Base-by-base conservation (phyloP, 2,113 vertebrate genomes). In the Ammodytes marinus region DNA sequence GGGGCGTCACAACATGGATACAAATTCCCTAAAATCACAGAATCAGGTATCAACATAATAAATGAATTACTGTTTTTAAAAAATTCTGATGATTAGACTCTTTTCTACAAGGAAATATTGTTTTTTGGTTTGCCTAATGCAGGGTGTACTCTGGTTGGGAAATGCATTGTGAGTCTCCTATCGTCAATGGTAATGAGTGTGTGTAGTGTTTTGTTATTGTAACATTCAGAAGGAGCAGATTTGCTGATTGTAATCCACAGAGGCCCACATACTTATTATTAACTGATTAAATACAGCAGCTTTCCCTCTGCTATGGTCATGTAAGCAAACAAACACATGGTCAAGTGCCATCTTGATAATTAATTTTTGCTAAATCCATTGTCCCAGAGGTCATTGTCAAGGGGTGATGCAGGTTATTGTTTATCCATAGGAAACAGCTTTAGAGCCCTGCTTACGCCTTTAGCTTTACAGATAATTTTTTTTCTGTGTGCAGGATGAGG, bases 301-400 rank as follows among this genome's bases (percentile, higher is more conserved):
- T 64, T 73, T 54, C 46, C 65, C 63, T 67, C 64, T 54, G 69
- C 60, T 53, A 45, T 86, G 65, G 68, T 15, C 47, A 47, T 73
- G 59, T 79, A 79, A 84, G 54, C 78, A 75, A 72, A 68, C 15
- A 69, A 72, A 37, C 77, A 82, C 83, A 77, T 78, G 64, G 66
- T 61, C 54, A 76, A 70, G 55, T 83, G 69, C 77, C 69, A 85
- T 86, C 35, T 82, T 82, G 65, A 87, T 88, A 69, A 92, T 89
- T 83, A 19, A 79, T 80, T 78, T 27, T 68, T 35, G n/a, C 61
- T 72, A 72, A 86, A 83, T 73, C 63, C 64, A 82, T 87, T 87
- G 77, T 80, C 66, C 17, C 39, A 58, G 42, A 75, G 70, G 74
- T 81, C 74, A 83, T 59, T 79, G 58, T 77, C 79, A 87, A 82